Conservation (phyloP, 2,797 vertebrate genomes). For the Merluccius polli region DNA sequence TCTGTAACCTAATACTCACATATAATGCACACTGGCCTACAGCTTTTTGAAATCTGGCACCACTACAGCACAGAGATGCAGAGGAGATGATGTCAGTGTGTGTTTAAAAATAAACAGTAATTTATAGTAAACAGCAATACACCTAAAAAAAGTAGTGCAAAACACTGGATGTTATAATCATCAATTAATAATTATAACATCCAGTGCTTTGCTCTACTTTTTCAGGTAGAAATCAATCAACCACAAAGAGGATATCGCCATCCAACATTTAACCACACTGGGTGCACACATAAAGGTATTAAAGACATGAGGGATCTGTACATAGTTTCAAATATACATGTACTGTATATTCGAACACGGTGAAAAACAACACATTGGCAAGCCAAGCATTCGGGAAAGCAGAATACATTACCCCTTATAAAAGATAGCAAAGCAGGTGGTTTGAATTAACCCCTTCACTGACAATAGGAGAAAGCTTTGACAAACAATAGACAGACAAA, state of each 20-base stretch:
- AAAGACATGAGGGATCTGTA: conserved; percentile 36
- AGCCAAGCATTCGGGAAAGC: conserved; percentile 67
- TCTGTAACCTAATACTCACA: conserved; percentile 38
- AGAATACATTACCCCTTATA: conserved; percentile 74
- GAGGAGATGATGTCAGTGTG: conserved; percentile 24
- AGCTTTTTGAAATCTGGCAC: conserved; percentile 62
- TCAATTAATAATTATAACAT: background rate
- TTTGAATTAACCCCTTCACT: conserved; percentile 71
- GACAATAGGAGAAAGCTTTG: conserved; percentile 63
- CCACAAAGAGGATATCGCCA: background rate
- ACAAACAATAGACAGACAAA: conserved; percentile 67
- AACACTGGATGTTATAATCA: background rate
- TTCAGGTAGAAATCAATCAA: background rate
- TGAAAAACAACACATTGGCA: conserved; percentile 64
- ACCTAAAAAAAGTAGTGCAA: background rate
- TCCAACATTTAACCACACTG: conserved; percentile 23
- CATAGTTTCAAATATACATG: conserved; percentile 65
- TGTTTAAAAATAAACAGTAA: background rate
- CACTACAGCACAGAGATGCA: conserved; percentile 37
- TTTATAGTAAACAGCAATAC: background rate
- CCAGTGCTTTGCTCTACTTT: background rate
- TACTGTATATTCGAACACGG: conserved; percentile 66
- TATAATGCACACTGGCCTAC: conserved; percentile 22
- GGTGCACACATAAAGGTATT: conserved; percentile 32
- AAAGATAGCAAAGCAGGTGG: conserved; percentile 68